A percentile compares a stretch with the other conserved stretches of the same genome.
phyloP scores from a whole-genome alignment of 37 sponge, comb jelly and placozoan genomes.

The Petrosia ficiformis region DNA sequence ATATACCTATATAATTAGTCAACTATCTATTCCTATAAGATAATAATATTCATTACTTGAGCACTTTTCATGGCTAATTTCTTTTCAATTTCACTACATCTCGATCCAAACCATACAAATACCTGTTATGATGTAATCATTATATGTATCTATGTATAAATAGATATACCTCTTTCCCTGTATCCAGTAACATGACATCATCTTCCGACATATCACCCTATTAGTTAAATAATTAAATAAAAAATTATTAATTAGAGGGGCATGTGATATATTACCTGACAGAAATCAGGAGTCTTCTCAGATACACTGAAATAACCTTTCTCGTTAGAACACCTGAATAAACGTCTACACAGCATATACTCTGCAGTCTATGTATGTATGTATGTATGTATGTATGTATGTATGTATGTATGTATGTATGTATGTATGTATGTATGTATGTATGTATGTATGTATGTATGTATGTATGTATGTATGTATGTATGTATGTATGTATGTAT shows the following conservation, averaged over 20 bases:
- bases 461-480: no score
- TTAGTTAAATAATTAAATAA: constrained; percentile 8
- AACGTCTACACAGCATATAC: constrained; percentile 68
- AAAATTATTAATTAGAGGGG: no score
- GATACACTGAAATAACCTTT: constrained; percentile 92
- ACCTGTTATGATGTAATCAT: constrained; percentile 28
- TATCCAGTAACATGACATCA: constrained; percentile 97
- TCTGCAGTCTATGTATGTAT: constrained; percentile 55
- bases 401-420: not conserved
- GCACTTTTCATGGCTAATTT: constrained; percentile 89
- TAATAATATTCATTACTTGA: constrained; percentile 69
- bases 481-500: no score
- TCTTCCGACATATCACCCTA: constrained; percentile 90
- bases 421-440: not conserved
- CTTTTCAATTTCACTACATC: constrained; percentile 88
- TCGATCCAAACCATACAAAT: constrained; percentile 91
- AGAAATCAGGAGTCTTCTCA: constrained; percentile 90
- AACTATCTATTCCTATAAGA: not conserved
- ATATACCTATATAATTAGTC: not conserved
- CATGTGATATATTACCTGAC: no score
- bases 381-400: no score
- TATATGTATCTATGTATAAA: not conserved
- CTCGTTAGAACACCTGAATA: constrained; percentile 98
- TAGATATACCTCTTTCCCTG: constrained; percentile 62
- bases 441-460: not conserved